phyloP scores from a whole-genome alignment of 2,113 vertebrate species.

The Nansenia antarctica region DNA sequence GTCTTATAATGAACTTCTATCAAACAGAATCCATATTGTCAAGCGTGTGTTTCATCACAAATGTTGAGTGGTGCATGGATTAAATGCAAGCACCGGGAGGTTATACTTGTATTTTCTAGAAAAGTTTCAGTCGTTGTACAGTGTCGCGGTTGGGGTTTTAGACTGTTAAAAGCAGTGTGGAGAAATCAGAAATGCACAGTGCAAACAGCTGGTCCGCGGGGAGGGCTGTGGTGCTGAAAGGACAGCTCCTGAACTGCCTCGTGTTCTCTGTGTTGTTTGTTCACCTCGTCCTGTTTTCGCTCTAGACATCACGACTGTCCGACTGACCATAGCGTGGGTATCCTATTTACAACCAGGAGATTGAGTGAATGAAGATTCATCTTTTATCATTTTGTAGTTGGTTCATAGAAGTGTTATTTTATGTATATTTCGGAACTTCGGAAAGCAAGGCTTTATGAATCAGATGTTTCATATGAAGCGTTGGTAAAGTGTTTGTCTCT shows the following conservation, averaged over 20 bases:
- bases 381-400: background rate
- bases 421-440: no score
- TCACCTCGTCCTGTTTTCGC: background rate
- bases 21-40: conserved; percentile 1
- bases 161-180: conserved; percentile 13
- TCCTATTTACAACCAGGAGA: background rate
- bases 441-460: no score
- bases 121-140: conserved; percentile 33
- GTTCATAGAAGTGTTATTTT: no score
- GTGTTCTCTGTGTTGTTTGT: background rate
- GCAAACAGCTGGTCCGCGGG: background rate
- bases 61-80: no score
- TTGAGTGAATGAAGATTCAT: no score
- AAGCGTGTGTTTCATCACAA: background rate
- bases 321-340: background rate
- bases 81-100: background rate
- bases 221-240: conserved; percentile 65
- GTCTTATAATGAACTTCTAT: conserved; percentile 45
- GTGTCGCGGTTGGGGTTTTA: conserved; percentile 8
- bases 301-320: background rate
- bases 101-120: background rate
- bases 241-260: conserved; percentile 62
- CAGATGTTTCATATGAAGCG: no score
- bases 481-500: no score
- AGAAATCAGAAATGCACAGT: background rate